Percentiles rank a stretch among this genome's conserved stretches.
Evolutionary conservation across 2,797 vertebrate genomes (phyloP).

Genomic region (Tadarida brasiliensis): DNA sequence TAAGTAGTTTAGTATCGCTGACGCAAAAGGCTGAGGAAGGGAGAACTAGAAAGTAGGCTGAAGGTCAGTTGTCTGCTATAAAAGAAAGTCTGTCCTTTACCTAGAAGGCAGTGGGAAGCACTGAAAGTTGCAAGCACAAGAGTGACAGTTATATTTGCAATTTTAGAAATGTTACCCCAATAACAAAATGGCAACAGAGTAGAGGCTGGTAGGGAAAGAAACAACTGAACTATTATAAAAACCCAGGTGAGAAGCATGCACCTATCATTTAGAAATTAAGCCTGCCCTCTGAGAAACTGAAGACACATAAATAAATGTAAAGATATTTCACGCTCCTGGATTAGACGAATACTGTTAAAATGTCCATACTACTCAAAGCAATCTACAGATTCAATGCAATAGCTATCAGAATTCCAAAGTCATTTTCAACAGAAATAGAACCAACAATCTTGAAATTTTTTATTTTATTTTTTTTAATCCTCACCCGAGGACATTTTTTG

Average conservation of each 20-base stretch:
- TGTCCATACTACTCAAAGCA: not conserved
- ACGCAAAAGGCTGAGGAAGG: not conserved
- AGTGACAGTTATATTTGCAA: too few species aligned
- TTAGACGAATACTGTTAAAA: not conserved
- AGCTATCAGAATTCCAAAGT: too few species aligned
- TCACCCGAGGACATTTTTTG: too few species aligned
- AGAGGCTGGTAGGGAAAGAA: not conserved
- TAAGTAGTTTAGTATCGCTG: fast-evolving
- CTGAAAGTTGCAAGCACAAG: not conserved
- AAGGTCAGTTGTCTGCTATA: fast-evolving
- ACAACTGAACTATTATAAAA: not conserved
- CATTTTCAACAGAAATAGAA: too few species aligned
- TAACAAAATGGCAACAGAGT: not conserved
- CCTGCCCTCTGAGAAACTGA: not conserved
- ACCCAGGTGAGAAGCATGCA: not conserved
- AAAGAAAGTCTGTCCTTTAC: not conserved
- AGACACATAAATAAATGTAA: not conserved
- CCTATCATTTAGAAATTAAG: not conserved
- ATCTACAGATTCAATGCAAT: not conserved
- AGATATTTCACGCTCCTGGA: not conserved
- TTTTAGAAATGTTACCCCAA: not conserved
- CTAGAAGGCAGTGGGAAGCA: not conserved
- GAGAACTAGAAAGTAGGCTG: too few species aligned
- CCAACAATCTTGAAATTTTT: too few species aligned
- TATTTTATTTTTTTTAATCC: too few species aligned